A percentile compares a stretch with the other conserved stretches of the same genome.
These are phyloP conservation scores for Arbacia lixula DNA, from an alignment of 53 echinoderm and acorn worm genomes.

Conservation along the genomic window DNA sequence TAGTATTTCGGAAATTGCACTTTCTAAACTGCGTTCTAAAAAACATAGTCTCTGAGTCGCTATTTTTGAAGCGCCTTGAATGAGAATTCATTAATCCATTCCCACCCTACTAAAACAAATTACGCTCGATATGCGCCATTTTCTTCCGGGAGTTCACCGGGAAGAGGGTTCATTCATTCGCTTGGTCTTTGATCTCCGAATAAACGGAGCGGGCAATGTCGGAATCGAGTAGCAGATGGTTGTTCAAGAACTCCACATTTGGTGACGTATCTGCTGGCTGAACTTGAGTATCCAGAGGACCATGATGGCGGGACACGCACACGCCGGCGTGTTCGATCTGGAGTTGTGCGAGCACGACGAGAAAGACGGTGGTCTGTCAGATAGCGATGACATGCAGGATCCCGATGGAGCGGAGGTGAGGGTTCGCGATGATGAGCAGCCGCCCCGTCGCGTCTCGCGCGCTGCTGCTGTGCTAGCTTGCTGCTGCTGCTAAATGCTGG, in stretches of 20 bases:
- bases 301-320: constrained; percentile 51
- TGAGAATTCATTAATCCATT: neutral
- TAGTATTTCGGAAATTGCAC: neutral
- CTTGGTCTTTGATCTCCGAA: neutral
- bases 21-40: too few relatives aligned
- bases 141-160: constrained; percentile 47
- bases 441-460: neutral
- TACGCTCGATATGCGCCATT: constrained; percentile 32
- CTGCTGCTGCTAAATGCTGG: too few relatives aligned
- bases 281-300: neutral
- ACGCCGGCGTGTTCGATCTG: constrained; percentile 47
- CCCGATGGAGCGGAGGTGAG: constrained; percentile 38
- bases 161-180: constrained; percentile 26
- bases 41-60: too few relatives aligned
- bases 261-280: constrained; percentile 52
- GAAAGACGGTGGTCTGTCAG: constrained; percentile 13
- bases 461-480: neutral
- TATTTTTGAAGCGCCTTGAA: neutral
- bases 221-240: constrained; percentile 35
- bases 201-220: constrained; percentile 48
- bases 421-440: neutral
- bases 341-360: constrained; percentile 45
- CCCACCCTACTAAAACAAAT: neutral
- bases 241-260: constrained; percentile 9
- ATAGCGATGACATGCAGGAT: constrained; percentile 46